Conservation (phyloP, 2,888 invertebrate genomes). For the Caenorhabditis panamensis region DNA sequence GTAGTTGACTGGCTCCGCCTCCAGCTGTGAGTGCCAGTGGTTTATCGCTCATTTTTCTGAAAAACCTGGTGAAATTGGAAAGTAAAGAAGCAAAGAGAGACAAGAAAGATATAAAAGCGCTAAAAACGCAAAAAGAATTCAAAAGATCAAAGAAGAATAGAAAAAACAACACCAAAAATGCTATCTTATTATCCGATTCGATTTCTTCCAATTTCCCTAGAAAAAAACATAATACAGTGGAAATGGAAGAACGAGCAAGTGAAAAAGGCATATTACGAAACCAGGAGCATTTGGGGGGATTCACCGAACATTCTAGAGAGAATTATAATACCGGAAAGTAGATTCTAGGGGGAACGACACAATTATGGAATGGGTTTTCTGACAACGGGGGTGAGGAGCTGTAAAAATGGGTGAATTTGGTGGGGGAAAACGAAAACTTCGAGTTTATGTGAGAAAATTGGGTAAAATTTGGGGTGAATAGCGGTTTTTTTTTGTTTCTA, state of each 20-base stretch:
- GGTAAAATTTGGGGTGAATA: neutral
- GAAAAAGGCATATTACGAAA: too few relatives aligned
- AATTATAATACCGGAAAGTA: neutral
- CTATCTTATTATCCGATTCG: neutral
- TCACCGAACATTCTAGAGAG: neutral
- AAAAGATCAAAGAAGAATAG: neutral
- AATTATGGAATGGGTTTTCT: neutral
- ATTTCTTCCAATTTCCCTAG: neutral
- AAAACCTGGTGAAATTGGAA: neutral
- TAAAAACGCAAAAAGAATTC: neutral
- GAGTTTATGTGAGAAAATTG: neutral
- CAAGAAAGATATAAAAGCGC: slow-evolving; percentile 8
- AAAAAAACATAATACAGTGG: neutral
- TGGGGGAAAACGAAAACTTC: too few relatives aligned
- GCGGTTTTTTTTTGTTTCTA: neutral
- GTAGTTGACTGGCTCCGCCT: slow-evolving; percentile 35
- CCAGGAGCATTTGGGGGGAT: too few relatives aligned
- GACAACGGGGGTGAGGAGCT: neutral
- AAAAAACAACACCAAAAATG: neutral
- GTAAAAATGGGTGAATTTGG: too few relatives aligned
- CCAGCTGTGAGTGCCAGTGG: slow-evolving; percentile 54
- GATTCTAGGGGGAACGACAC: neutral
- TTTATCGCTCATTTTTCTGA: slow-evolving; percentile 28
- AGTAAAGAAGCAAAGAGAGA: neutral
- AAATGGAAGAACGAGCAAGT: too few relatives aligned